These are phyloP conservation scores for Syngnathus typhle DNA, from an alignment of 2,113 vertebrate genomes.

Conservation along the genomic window DNA sequence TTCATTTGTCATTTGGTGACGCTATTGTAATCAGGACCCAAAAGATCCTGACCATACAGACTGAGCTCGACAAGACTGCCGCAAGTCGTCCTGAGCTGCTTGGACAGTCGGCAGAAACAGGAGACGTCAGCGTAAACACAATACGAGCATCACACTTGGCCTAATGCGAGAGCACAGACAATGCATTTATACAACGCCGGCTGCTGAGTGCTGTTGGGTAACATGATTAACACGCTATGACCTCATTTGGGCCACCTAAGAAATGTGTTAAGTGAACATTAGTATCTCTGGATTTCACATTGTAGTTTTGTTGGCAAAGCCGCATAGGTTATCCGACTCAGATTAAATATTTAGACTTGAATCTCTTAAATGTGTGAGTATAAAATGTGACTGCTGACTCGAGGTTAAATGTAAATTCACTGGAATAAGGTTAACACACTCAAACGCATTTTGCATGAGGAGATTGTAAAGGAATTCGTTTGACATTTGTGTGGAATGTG, in stretches of 20 bases:
- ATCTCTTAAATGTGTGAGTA: not conserved
- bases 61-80: slow-evolving; percentile 41
- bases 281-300: not conserved
- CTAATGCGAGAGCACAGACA: slow-evolving; percentile 31
- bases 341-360: not conserved
- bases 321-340: not conserved
- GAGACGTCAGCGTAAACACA: slow-evolving; percentile 49
- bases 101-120: slow-evolving; percentile 49
- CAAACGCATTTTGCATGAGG: not conserved
- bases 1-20: slow-evolving; percentile 66
- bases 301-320: not conserved
- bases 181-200: slow-evolving; percentile 38
- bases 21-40: slow-evolving; percentile 63
- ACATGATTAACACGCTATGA: slow-evolving; percentile 28
- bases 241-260: slow-evolving; percentile 19
- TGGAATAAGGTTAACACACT: not conserved
- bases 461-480: too few relatives aligned
- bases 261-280: slow-evolving; percentile 1
- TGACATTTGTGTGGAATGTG: too few relatives aligned
- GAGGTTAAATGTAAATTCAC: not conserved
- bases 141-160: slow-evolving; percentile 35
- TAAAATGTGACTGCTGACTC: not conserved
- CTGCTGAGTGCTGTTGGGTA: slow-evolving; percentile 36
- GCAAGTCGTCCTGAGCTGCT: slow-evolving; percentile 27
- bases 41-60: slow-evolving; percentile 54